Conservation (phyloP, 2,797 vertebrate genomes). For the Rhinella marina region DNA sequence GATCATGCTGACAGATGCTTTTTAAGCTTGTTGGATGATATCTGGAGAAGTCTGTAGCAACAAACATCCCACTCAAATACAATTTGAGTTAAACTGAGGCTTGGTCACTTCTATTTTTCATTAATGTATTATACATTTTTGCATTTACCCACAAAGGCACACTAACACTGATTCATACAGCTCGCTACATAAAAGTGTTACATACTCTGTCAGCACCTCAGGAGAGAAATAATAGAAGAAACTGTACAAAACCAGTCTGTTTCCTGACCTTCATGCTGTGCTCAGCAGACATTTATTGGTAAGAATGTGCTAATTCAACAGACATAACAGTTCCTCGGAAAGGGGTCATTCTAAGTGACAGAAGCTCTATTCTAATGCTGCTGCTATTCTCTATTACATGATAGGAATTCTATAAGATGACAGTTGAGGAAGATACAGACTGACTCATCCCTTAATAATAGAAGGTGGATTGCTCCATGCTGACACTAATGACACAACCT, state of each 20-base stretch:
- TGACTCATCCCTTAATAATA: slow-evolving; percentile 58
- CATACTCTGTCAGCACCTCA: slow-evolving; percentile 43
- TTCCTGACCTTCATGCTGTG: slow-evolving; percentile 56
- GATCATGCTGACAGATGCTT: too few relatives aligned
- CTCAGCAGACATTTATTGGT: slow-evolving; percentile 57
- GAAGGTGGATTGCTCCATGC: slow-evolving; percentile 47
- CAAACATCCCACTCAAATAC: background rate
- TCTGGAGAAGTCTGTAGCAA: background rate
- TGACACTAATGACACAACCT: slow-evolving; percentile 60
- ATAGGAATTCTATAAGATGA: slow-evolving; percentile 56
- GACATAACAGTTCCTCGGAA: slow-evolving; percentile 50
- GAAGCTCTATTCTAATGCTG: slow-evolving; percentile 53
- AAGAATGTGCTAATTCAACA: slow-evolving; percentile 60
- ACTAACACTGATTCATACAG: background rate
- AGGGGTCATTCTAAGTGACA: slow-evolving; percentile 61
- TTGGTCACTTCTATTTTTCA: background rate
- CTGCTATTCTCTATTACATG: slow-evolving; percentile 55
- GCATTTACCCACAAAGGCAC: slow-evolving; percentile 18
- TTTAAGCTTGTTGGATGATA: background rate
- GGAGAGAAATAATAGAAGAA: slow-evolving; percentile 49
- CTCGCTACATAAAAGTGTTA: slow-evolving; percentile 41
- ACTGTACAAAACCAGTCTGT: slow-evolving; percentile 44
- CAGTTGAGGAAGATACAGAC: slow-evolving; percentile 55
- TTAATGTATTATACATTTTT: slow-evolving; percentile 1
- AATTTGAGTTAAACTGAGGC: background rate